These are phyloP conservation scores for Rhadinocentrus ornatus DNA, from an alignment of 2,797 vertebrate genomes.

Conservation along the genomic window DNA sequence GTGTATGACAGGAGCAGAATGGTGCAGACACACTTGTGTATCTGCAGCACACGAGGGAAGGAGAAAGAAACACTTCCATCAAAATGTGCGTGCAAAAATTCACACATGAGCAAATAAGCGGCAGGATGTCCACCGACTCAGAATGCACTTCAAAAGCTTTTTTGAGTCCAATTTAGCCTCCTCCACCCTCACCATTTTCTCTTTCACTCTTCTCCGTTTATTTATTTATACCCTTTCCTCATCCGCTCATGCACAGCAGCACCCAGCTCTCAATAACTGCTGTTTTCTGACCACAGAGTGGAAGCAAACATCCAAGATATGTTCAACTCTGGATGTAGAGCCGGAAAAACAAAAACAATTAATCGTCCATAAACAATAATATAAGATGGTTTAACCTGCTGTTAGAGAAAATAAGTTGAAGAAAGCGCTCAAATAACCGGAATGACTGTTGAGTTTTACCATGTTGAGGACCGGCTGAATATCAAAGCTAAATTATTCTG, in stretches of 20 bases:
- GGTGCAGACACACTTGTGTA: constrained; percentile 20
- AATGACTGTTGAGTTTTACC: neutral
- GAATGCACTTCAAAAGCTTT: constrained; percentile 61
- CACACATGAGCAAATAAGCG: constrained; percentile 30
- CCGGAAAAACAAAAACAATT: constrained; percentile 35
- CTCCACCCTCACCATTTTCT: constrained; percentile 46
- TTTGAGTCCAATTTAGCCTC: constrained; percentile 62
- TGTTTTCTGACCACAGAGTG: constrained; percentile 37
- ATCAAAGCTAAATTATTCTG: neutral
- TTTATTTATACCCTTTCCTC: constrained; percentile 78
- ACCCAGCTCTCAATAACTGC: neutral
- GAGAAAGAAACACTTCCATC: constrained; percentile 30
- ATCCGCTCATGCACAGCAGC: constrained; percentile 40
- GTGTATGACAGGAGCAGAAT: constrained; percentile 13
- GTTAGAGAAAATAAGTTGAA: constrained; percentile 6
- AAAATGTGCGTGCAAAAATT: constrained; percentile 28
- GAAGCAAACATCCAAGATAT: constrained; percentile 26
- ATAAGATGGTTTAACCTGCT: constrained; percentile 21
- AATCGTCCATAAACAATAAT: constrained; percentile 13
- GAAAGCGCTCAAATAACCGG: neutral
- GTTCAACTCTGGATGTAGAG: constrained; percentile 45
- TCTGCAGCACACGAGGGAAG: constrained; percentile 8
- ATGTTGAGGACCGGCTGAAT: neutral
- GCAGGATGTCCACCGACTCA: constrained; percentile 61
- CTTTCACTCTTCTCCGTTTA: constrained; percentile 55